Base-by-base conservation (phyloP, 2,113 vertebrate genomes). In the Cottus gobio region DNA sequence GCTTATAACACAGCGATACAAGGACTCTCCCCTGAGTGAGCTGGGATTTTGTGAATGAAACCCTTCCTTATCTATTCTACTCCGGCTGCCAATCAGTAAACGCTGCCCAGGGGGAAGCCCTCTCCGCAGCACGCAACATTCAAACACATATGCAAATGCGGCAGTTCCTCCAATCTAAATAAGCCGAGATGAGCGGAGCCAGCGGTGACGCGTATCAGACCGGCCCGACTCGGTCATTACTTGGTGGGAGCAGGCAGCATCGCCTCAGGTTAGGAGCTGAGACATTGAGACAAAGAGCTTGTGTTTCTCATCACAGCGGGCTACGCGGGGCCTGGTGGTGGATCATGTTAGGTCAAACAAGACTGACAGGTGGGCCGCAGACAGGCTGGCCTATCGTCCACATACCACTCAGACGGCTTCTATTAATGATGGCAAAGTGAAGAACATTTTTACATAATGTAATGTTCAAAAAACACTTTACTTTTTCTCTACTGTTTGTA, bases 1-100 rank as follows among this genome's bases (percentile, higher is more conserved):
- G 74, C 70, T 79, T 60, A 57, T 44, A 77, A 71, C 73, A 80
- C 67, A 71, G 42, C 31, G 57, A 39, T 76, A 76, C 75, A 77
- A 74, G 80, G 83, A 81, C 74, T 66, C 46, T 79, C 77, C 77
- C 72, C 13, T n/a, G 81, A 84, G 81, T 74, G 61, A 60, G 64
- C 85, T 81, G 73, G 72, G 79, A 84, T 80, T 93, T 91, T 80
- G 82, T 93, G 90, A 91, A 92, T 86, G 91, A 90, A 87, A 58
- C 75, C 44, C 73, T 75, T 85, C 78, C 81, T 89, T 88, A 87
- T 90, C 90, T 93, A 72, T 79, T 87, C 77, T 68, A 83, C 70
- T 44, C 18, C 28, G 74, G 79, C 83, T 63, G 52, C 77, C 34
- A 50, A 85, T 91, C 89, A 72, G 88, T 86, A 83, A 91, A 92